phyloP scores from a whole-genome alignment of 1,140 invertebrate species.

The Trichogramma pretiosum region DNA sequence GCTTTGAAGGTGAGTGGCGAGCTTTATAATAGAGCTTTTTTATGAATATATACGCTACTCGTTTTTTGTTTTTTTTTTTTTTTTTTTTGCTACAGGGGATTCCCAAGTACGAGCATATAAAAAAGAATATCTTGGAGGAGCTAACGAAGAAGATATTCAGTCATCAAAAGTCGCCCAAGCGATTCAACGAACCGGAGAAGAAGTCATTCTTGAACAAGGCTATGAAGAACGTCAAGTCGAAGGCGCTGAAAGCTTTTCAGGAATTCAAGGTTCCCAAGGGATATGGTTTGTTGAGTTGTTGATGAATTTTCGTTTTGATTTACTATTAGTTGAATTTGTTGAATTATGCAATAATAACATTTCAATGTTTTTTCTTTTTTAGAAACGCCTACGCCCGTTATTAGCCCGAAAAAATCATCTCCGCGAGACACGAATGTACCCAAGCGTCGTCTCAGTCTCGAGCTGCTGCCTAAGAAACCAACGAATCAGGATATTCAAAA shows the following conservation, averaged over 20 bases:
- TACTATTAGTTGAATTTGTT: neutral
- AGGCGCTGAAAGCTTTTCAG: conserved; percentile 43
- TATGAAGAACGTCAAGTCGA: conserved; percentile 47
- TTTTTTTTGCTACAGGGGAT: conserved; percentile 37
- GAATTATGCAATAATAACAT: neutral
- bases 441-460: conserved; percentile 18
- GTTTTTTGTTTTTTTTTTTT: neutral
- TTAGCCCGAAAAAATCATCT: conserved; percentile 21
- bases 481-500: conserved; percentile 22
- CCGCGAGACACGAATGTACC: conserved; percentile 12
- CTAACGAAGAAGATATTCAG: conserved; percentile 37
- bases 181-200: conserved; percentile 24
- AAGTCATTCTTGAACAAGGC: conserved; percentile 36
- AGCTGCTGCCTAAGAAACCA: conserved; percentile 25
- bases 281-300: conserved; percentile 20
- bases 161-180: conserved; percentile 22
- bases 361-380: no score
- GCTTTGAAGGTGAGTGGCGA: conserved; percentile 45
- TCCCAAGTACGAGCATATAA: conserved; percentile 42
- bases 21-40: conserved; percentile 4
- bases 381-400: conserved; percentile 19
- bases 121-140: conserved; percentile 44
- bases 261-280: conserved; percentile 35
- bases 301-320: neutral
- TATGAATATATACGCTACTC: neutral